A percentile compares a stretch with the other conserved stretches of the same genome.
Evolutionary conservation across 2,797 vertebrate genomes (phyloP).

Genomic region (Pipistrellus nathusii): DNA sequence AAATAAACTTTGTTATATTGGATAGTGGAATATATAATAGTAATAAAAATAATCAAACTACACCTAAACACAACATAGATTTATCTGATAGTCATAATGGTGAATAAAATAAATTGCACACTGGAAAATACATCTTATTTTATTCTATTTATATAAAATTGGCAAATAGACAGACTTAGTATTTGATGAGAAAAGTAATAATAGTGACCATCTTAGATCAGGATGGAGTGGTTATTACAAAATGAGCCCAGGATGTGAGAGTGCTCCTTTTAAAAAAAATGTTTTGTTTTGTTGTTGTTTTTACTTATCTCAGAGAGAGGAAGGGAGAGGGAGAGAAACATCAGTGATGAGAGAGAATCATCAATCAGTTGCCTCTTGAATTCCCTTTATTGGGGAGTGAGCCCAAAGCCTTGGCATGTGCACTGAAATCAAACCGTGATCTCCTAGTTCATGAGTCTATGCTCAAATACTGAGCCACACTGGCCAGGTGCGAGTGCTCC

Average conservation of each 20-base stretch:
- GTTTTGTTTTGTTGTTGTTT: neutral
- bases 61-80: neutral
- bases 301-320: too few relatives aligned
- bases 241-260: neutral
- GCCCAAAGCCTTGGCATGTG: too few relatives aligned
- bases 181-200: neutral
- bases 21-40: neutral
- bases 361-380: too few relatives aligned
- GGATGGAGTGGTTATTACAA: neutral
- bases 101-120: neutral
- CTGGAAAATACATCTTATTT: neutral
- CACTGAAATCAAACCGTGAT: too few relatives aligned
- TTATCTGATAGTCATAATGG: neutral
- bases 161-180: neutral
- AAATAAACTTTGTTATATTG: neutral
- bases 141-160: neutral
- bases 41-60: neutral
- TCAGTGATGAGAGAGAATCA: too few relatives aligned
- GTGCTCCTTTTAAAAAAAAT: neutral
- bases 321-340: too few relatives aligned
- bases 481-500: too few relatives aligned
- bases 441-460: too few relatives aligned
- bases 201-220: neutral
- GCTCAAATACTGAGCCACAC: too few relatives aligned
- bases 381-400: too few relatives aligned